Conservation (phyloP, 2,888 invertebrate species). For the Bellardia bayeri region DNA sequence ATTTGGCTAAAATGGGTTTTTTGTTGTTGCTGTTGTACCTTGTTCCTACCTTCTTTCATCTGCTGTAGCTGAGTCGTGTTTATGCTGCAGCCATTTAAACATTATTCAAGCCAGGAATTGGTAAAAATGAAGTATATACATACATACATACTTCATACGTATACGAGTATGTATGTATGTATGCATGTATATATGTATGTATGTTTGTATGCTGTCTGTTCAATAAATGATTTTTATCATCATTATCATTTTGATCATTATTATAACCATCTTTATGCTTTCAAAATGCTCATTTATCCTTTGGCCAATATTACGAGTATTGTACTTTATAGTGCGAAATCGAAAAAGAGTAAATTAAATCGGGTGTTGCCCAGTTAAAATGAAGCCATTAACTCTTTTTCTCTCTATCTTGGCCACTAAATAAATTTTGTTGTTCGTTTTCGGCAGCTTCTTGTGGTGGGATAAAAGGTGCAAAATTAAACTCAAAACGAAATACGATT, state of each 20-base stretch:
- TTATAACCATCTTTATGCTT: conserved; percentile 49
- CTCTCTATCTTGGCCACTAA: neutral
- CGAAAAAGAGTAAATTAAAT: conserved; percentile 43
- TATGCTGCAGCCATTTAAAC: conserved; percentile 28
- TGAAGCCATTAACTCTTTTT: conserved; percentile 80
- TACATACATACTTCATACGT: neutral
- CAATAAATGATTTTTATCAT: conserved; percentile 49
- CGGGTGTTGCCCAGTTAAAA: conserved; percentile 76
- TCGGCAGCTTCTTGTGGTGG: neutral
- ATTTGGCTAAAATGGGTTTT: conserved; percentile 80
- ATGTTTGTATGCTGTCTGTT: conserved; percentile 17
- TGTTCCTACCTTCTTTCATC: conserved; percentile 53
- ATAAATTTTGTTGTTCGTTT: conserved; percentile 1
- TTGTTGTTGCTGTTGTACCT: conserved; percentile 50
- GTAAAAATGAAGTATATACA: neutral
- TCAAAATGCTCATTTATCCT: conserved; percentile 52
- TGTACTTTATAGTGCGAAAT: neutral
- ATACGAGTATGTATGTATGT: neutral
- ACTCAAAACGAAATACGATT: conserved; percentile 30
- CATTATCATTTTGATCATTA: conserved; percentile 42
- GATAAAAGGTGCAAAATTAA: neutral
- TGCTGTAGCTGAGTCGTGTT: conserved; percentile 44
- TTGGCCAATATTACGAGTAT: conserved; percentile 48
- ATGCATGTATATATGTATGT: neutral
- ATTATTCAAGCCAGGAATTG: conserved; percentile 17